Evolutionary conservation across 2,797 vertebrate genomes (phyloP).

Genomic region (Pantherophis alleghaniensis): DNA sequence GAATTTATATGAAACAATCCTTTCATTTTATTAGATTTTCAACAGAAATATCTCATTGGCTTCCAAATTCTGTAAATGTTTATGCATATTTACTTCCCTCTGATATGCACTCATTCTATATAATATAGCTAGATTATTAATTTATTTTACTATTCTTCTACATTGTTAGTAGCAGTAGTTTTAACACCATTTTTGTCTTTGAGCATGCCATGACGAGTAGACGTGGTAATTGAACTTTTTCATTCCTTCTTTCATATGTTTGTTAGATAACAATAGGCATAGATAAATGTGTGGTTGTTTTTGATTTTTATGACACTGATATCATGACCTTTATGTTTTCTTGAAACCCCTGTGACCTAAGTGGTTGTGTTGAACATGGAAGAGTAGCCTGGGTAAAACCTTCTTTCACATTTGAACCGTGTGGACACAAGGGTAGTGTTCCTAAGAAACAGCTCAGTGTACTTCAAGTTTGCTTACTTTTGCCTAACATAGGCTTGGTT

Average conservation of each 20-base stretch:
- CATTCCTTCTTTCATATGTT: neutral
- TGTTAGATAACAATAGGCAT: neutral
- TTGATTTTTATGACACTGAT: neutral
- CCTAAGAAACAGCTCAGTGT: neutral
- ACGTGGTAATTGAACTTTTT: neutral
- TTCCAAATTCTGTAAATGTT: neutral
- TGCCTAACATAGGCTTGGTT: neutral
- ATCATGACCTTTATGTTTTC: neutral
- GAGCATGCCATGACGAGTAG: neutral
- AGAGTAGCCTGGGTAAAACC: neutral
- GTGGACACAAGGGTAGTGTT: neutral
- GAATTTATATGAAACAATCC: neutral
- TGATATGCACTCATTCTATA: neutral
- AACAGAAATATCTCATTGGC: neutral
- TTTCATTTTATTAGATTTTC: neutral
- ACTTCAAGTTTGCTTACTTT: neutral
- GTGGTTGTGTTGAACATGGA: neutral
- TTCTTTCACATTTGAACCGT: neutral
- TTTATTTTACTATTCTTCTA: neutral
- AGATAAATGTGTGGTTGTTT: neutral
- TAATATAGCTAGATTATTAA: neutral
- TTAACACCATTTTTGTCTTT: neutral
- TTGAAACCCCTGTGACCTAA: neutral
- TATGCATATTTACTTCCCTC: neutral
- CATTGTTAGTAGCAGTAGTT: neutral